Evolutionary conservation across 1,140 invertebrate species (phyloP).

Genomic region (Cataglyphis hispanica): DNA sequence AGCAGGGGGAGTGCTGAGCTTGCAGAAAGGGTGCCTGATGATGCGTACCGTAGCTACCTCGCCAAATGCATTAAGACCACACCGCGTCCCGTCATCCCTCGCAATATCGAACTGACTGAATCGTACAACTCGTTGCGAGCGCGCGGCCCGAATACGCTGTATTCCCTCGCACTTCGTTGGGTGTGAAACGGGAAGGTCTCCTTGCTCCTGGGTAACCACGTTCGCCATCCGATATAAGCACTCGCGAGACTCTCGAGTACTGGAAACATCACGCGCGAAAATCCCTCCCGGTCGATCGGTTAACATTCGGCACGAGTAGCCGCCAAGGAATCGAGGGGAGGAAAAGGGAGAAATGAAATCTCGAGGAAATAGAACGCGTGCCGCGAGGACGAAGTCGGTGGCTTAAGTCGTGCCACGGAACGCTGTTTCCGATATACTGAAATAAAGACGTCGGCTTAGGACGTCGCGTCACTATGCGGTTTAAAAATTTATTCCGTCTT

Average conservation of each 20-base stretch:
- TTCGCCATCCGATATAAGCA: conserved; percentile 36
- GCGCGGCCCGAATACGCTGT: conserved; percentile 39
- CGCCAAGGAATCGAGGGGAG: no score
- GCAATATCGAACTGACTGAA: conserved; percentile 80
- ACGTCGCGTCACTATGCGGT: neutral
- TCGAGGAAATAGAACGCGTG: conserved; percentile 73
- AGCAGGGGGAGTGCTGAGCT: conserved; percentile 81
- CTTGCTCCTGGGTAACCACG: neutral
- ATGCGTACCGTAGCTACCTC: conserved; percentile 84
- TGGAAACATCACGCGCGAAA: conserved; percentile 41
- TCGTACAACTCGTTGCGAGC: conserved; percentile 49
- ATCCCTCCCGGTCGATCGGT: conserved; percentile 25
- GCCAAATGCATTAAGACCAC: conserved; percentile 86
- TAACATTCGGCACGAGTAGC: conserved; percentile 22
- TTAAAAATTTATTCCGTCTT: conserved; percentile 38
- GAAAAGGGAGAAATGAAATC: conserved; percentile 62
- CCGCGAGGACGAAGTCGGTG: conserved; percentile 42
- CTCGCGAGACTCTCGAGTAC: conserved; percentile 14
- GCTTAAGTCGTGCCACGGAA: conserved; percentile 60
- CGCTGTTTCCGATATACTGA: conserved; percentile 5
- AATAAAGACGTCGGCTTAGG: conserved; percentile 53
- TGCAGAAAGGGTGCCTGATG: conserved; percentile 86
- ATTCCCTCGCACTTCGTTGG: conserved; percentile 56
- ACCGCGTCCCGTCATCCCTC: conserved; percentile 70
- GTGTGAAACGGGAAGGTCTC: neutral